These are phyloP conservation scores for Aldrovandia affinis DNA, from an alignment of 2,797 vertebrate genomes.

Conservation along the genomic window DNA sequence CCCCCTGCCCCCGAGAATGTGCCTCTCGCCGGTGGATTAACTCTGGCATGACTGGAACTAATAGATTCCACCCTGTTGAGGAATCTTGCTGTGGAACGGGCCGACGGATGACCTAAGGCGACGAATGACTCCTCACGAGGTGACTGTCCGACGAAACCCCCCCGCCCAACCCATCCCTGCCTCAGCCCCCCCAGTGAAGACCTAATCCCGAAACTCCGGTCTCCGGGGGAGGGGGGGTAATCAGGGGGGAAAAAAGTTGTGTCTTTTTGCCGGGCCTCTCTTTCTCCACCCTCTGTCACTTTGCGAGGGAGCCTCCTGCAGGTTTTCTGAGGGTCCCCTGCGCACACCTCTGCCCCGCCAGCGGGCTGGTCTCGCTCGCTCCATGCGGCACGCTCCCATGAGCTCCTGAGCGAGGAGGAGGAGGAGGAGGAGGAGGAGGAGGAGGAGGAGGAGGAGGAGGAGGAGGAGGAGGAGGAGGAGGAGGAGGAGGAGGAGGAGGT, in stretches of 20 bases:
- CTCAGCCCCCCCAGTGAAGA: constrained; percentile 9
- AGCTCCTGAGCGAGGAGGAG: constrained; percentile 27
- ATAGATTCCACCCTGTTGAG: constrained; percentile 71
- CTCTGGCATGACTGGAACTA: constrained; percentile 73
- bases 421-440: no score
- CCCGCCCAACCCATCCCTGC: background rate
- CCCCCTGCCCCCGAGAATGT: constrained; percentile 25
- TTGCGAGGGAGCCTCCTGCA: constrained; percentile 52
- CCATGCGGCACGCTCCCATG: constrained; percentile 66
- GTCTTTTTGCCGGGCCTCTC: constrained; percentile 26
- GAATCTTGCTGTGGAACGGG: constrained; percentile 62
- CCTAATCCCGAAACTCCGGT: background rate
- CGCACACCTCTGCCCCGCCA: constrained; percentile 53
- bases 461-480: background rate
- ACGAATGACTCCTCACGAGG: background rate
- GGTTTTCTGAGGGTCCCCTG: constrained; percentile 47
- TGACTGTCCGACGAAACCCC: constrained; percentile 11
- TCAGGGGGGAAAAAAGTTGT: background rate
- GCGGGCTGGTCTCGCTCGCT: constrained; percentile 59
- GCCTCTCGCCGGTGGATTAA: constrained; percentile 52
- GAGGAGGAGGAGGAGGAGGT: background rate
- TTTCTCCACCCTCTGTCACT: constrained; percentile 14
- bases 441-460: background rate
- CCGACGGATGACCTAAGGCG: constrained; percentile 26
- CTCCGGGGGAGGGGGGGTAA: background rate